A percentile compares a stretch with the other conserved stretches of the same genome.
Evolutionary conservation across 2,888 invertebrate genomes (phyloP).

Genomic region (Lamellibrachia satsuma): DNA sequence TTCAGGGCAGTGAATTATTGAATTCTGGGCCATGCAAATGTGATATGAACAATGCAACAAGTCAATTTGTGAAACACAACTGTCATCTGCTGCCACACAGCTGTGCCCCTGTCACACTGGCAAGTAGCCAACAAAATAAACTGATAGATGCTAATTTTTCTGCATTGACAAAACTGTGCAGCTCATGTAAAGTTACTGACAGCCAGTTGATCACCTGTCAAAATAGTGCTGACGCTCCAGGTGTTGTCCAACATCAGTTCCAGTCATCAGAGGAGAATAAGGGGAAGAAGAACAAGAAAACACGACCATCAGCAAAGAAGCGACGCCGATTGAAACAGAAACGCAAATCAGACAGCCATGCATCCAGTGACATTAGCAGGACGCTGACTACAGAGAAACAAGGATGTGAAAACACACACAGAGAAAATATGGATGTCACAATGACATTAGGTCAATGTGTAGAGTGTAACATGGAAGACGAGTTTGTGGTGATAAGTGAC

Average conservation of each 20-base stretch:
- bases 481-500: not conserved
- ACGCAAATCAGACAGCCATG: not conserved
- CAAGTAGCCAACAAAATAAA: not conserved
- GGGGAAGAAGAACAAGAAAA: not conserved
- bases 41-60: not conserved
- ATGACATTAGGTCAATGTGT: not conserved
- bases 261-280: not conserved
- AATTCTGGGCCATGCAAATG: too few relatives aligned
- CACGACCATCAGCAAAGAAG: constrained; percentile 3
- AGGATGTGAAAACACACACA: not conserved
- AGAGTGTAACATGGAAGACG: not conserved
- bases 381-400: not conserved
- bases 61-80: not conserved
- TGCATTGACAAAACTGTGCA: not conserved
- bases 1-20: too few relatives aligned
- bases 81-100: not conserved
- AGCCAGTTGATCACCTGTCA: not conserved
- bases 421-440: not conserved
- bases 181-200: not conserved
- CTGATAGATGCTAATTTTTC: not conserved
- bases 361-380: not conserved
- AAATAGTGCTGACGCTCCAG: not conserved
- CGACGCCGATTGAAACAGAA: not conserved
- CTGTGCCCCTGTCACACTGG: not conserved
- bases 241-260: not conserved